phyloP scores from a whole-genome alignment of 2,797 vertebrate genomes.

The Pogoniulus pusillus region DNA sequence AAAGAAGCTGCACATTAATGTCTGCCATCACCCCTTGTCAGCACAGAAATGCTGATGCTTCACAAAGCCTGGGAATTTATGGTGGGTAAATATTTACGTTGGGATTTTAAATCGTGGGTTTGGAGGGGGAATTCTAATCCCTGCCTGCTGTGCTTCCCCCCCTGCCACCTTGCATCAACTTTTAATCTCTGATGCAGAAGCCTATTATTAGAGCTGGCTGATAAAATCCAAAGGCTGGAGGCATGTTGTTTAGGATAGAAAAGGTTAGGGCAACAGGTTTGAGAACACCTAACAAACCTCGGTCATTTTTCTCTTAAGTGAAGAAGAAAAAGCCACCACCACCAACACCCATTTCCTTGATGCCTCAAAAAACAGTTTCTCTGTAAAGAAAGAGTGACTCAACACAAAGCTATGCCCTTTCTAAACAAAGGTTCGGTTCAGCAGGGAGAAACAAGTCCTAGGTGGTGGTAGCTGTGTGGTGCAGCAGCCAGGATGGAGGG shows the following conservation, averaged over 20 bases:
- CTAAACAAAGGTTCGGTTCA: not conserved
- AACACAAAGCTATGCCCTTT: not conserved
- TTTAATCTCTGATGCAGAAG: conserved; percentile 14
- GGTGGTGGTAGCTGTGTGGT: too few relatives aligned
- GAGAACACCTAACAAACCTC: not conserved
- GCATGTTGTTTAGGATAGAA: not conserved
- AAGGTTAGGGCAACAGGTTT: too few relatives aligned
- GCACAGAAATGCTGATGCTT: not conserved
- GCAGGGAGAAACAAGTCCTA: not conserved
- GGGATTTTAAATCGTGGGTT: not conserved
- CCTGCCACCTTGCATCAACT: conserved; percentile 38
- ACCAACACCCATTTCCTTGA: not conserved
- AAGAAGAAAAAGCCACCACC: not conserved
- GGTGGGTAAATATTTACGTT: not conserved
- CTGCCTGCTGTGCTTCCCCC: not conserved
- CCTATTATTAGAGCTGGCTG: conserved; percentile 57
- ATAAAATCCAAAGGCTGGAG: not conserved
- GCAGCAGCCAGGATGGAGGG: too few relatives aligned
- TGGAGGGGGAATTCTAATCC: not conserved
- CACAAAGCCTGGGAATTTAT: not conserved
- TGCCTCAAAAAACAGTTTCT: not conserved
- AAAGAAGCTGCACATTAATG: not conserved
- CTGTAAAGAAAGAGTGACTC: not conserved
- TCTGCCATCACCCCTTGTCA: not conserved
- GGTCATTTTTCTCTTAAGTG: not conserved